Percentiles rank a stretch among this genome's conserved stretches.
Evolutionary conservation across 2,113 vertebrate species (phyloP).

Genomic region (Tringa solitaria): DNA sequence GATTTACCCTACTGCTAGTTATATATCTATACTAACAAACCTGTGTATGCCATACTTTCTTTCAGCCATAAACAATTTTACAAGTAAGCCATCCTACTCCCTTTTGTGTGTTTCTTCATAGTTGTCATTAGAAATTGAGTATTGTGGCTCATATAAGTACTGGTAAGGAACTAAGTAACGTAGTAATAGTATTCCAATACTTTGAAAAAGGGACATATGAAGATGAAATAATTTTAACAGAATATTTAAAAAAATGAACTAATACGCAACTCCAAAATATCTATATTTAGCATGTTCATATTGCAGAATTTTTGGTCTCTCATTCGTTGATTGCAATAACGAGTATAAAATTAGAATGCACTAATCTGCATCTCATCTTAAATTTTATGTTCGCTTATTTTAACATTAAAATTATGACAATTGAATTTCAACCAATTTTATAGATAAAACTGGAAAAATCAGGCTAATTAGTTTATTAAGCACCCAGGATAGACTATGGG

Average conservation of each 20-base stretch:
- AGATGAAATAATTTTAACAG: not conserved
- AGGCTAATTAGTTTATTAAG: not conserved
- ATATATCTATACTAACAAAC: not conserved
- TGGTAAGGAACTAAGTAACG: not conserved
- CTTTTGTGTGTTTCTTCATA: not conserved
- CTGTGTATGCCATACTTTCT: not conserved
- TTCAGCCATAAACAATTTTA: not conserved
- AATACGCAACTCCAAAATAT: not conserved
- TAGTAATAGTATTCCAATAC: not conserved
- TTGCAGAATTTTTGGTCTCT: not conserved
- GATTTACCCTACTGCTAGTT: not conserved
- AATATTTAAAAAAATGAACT: not conserved
- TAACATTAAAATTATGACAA: not conserved
- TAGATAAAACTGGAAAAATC: not conserved
- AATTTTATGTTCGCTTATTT: not conserved
- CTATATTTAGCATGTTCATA: not conserved
- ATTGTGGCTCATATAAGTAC: not conserved
- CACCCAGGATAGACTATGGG: not conserved
- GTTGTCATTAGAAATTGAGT: not conserved
- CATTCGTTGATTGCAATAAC: not conserved
- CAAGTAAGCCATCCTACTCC: not conserved
- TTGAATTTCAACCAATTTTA: rapidly evolving
- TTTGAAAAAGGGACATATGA: not conserved
- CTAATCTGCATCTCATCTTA: not conserved
- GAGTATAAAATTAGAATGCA: not conserved